Percentiles rank a stretch among this genome's conserved stretches.
Evolutionary conservation across 2,113 vertebrate genomes (phyloP).

Genomic region (Cricetomys ansorgei): DNA sequence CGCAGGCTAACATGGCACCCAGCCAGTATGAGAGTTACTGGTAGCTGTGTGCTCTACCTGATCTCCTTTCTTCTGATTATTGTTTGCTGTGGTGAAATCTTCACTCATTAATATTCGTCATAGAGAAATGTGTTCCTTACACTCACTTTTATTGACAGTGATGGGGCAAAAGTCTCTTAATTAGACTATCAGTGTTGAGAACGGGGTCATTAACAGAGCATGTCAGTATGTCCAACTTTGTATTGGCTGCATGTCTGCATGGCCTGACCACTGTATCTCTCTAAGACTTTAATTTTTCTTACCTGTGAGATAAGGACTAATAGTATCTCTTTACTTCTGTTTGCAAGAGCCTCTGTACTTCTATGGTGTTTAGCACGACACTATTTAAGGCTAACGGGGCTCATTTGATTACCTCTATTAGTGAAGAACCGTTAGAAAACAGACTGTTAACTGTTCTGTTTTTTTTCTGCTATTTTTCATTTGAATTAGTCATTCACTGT

Average conservation of each 20-base stretch:
- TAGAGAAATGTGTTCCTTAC: constrained; percentile 30
- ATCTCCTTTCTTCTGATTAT: not conserved
- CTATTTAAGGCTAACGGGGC: not conserved
- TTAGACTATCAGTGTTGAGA: not conserved
- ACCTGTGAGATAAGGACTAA: not conserved
- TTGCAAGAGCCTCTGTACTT: not conserved
- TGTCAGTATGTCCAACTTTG: not conserved
- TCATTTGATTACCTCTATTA: not conserved
- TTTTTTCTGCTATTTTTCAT: not conserved
- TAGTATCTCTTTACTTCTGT: not conserved
- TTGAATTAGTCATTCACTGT: not conserved
- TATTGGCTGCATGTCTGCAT: not conserved
- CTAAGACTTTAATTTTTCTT: constrained; percentile 16
- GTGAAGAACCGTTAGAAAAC: not conserved
- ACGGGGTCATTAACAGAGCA: not conserved
- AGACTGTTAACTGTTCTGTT: not conserved
- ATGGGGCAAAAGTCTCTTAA: not conserved
- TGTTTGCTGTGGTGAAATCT: not conserved
- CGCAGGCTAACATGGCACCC: not conserved
- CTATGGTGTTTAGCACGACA: not conserved
- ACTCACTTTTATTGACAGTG: constrained; percentile 4
- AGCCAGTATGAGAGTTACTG: not conserved
- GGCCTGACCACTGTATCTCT: not conserved
- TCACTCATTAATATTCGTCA: not conserved
- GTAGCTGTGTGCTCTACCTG: not conserved